Conservation (phyloP, 2,113 vertebrate species). For the Trinectes maculatus region DNA sequence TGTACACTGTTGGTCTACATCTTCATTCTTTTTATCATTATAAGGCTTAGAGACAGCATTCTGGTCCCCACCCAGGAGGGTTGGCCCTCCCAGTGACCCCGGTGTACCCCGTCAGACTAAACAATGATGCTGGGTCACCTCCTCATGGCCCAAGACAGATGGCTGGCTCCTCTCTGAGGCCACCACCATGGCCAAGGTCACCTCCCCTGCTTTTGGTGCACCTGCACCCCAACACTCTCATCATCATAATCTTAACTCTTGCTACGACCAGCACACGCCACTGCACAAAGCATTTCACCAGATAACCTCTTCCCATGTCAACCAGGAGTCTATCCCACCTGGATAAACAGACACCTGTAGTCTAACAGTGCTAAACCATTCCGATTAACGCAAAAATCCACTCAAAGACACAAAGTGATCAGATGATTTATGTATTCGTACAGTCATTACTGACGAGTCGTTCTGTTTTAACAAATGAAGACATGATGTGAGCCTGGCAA, state of each 20-base stretch:
- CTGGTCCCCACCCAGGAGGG: conserved; percentile 56
- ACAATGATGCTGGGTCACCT: conserved; percentile 80
- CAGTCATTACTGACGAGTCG: neutral
- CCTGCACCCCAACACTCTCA: conserved; percentile 70
- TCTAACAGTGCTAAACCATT: neutral
- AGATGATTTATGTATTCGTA: neutral
- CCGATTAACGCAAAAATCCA: neutral
- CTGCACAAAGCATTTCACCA: conserved; percentile 14
- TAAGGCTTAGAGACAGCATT: conserved; percentile 44
- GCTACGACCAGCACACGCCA: conserved; percentile 26
- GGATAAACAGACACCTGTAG: conserved; percentile 6
- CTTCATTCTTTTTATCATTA: conserved; percentile 43
- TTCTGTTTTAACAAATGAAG: conserved; percentile 28
- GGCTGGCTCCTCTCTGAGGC: conserved; percentile 67
- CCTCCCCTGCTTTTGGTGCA: conserved; percentile 53
- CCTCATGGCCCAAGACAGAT: conserved; percentile 79
- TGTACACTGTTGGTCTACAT: conserved; percentile 32
- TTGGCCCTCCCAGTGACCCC: conserved; percentile 65
- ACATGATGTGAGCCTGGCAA: conserved; percentile 15
- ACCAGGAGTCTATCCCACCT: conserved; percentile 27
- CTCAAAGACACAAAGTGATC: neutral
- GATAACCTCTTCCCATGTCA: conserved; percentile 7
- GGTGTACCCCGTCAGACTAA: conserved; percentile 67
- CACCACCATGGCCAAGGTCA: conserved; percentile 80
- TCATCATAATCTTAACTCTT: conserved; percentile 69